Base-by-base conservation (phyloP, 1,140 invertebrate species). In the Caerostris darwini region DNA sequence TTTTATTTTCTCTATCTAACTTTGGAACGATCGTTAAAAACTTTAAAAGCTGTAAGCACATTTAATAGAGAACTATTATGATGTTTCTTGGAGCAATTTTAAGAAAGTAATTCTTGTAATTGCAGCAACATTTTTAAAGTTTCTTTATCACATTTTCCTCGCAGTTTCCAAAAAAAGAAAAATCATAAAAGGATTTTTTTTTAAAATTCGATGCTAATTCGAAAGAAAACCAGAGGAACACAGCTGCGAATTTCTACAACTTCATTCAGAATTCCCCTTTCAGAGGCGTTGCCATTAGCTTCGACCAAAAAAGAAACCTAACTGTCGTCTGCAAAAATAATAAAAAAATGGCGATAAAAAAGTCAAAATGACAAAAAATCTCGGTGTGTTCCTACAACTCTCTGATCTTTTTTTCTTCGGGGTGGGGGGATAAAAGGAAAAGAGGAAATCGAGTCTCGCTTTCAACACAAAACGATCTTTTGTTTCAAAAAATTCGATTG, bases 401-500 rank as follows among this genome's bases (percentile, higher is more conserved):
- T 19, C 82, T 77, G 19, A 71, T 71, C 69, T 71, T 71, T 19
- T 34, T 34, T 34, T 34, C 2, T 34, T 34, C 2, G 2, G 34
- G 34, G 34, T 34, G 34, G 34, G 2, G 34, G 61, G 61, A n/a
- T n/a, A 3, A 3, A 10, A 3, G 61, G 3, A 34, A 57, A 14
- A 19, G 58, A 7, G 86, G 86, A 85, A 85, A 85, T 85, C 56
- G 83, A 85, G 83, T 59, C 83, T 59, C 19, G 61, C 86, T 88
- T 64, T 88, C 61, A 88, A 88, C 58, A 88, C 58, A 88, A 88
- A 88, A 88, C 58, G 58, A 53, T 88, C 86, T 67, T 88, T 88
- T 88, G 86, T 88, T 88, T 64, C 57, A 88, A 85, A 88, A 86
- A 88, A 88, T 88, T 88, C 86, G 86, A 88, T 88, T 64, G 58